These are phyloP conservation scores for Drosophila aldrichi DNA, from an alignment of 2,888 invertebrate genomes.

Conservation along the genomic window DNA sequence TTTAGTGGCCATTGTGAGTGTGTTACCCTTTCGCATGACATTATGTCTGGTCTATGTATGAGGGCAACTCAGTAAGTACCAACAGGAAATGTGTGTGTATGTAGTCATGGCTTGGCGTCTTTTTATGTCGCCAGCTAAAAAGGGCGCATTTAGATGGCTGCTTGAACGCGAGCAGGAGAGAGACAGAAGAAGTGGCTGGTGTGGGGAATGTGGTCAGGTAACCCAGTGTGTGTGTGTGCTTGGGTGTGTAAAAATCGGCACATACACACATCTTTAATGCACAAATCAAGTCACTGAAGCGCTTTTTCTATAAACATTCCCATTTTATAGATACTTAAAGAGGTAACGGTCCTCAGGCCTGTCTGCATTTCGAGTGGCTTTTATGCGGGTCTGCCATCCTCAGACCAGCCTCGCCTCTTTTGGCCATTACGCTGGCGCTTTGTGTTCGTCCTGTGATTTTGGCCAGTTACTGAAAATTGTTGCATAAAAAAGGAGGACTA, in stretches of 20 bases:
- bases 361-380: conserved; percentile 68
- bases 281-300: conserved; percentile 77
- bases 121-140: conserved; percentile 61
- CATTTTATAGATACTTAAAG: conserved; percentile 79
- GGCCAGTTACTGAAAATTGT: conserved; percentile 63
- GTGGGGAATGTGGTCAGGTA: conserved; percentile 48
- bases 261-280: conserved; percentile 65
- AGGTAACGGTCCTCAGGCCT: conserved; percentile 51
- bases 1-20: conserved; percentile 68
- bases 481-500: conserved; percentile 69
- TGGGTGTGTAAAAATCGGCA: conserved; percentile 18
- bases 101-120: conserved; percentile 31
- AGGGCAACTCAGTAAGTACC: conserved; percentile 58
- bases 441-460: conserved; percentile 61
- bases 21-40: conserved; percentile 68
- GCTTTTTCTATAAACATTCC: conserved; percentile 81
- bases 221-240: neutral
- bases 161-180: neutral
- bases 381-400: conserved; percentile 62
- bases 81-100: conserved; percentile 32
- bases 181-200: neutral
- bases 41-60: conserved; percentile 58
- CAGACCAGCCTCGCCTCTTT: conserved; percentile 30
- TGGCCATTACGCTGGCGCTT: conserved; percentile 64
- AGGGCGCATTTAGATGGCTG: conserved; percentile 28